Conservation (phyloP, 2,113 vertebrate species). For the Thamnaconus septentrionalis region DNA sequence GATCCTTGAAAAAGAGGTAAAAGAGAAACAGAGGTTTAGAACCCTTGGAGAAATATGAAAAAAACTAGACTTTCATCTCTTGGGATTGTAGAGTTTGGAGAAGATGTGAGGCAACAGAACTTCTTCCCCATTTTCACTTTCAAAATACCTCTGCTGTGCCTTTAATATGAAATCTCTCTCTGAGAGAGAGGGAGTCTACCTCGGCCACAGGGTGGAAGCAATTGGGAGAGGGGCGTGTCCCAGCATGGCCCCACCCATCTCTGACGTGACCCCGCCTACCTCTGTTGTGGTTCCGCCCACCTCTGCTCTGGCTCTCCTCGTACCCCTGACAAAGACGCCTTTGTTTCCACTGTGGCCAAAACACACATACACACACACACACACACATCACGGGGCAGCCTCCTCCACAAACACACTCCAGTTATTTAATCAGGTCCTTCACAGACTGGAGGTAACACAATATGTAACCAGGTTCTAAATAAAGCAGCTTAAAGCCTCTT, state of each 20-base stretch:
- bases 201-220: slow-evolving; percentile 37
- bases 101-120: not conserved
- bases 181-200: slow-evolving; percentile 34
- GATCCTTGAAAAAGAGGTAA: too few species aligned
- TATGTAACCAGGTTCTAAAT: slow-evolving; percentile 31
- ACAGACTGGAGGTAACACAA: slow-evolving; percentile 19
- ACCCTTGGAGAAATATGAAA: too few species aligned
- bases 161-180: too few species aligned
- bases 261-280: too few species aligned
- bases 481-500: slow-evolving; percentile 25
- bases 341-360: slow-evolving; percentile 69
- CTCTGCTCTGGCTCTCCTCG: slow-evolving; percentile 18
- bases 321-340: slow-evolving; percentile 70
- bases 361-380: slow-evolving; percentile 33
- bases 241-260: too few species aligned
- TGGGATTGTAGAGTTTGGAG: not conserved
- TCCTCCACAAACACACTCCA: slow-evolving; percentile 36
- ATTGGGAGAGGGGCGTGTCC: too few species aligned
- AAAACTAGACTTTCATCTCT: too few species aligned
- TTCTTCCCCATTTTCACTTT: not conserved
- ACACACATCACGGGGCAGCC: slow-evolving; percentile 56
- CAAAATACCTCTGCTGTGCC: too few species aligned
- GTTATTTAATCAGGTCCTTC: slow-evolving; percentile 35
- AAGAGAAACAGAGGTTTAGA: too few species aligned
- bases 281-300: slow-evolving; percentile 2